A percentile compares a stretch with the other conserved stretches of the same genome.
Evolutionary conservation across 2,797 vertebrate genomes (phyloP).

Genomic region (Fistularia commersonii): DNA sequence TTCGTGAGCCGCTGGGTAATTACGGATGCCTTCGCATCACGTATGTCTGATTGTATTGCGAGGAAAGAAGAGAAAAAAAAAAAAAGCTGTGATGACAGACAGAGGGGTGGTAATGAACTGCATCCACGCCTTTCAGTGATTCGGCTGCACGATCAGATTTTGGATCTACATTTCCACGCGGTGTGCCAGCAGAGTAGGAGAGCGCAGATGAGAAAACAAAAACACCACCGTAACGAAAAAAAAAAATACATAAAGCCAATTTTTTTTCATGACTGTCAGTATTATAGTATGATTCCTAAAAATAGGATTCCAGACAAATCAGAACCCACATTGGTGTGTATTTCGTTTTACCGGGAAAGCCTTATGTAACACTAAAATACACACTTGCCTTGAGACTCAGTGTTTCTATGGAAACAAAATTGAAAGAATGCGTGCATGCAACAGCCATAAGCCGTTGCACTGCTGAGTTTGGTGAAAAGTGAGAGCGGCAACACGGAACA

Average conservation of each 20-base stretch:
- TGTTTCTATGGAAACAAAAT: conserved; percentile 83
- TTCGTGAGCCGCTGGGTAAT: conserved; percentile 31
- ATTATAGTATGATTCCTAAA: conserved; percentile 32
- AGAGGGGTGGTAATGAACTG: conserved; percentile 20
- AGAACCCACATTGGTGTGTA: conserved; percentile 54
- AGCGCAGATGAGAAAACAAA: background rate
- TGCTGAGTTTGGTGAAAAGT: conserved; percentile 62
- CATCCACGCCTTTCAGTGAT: background rate
- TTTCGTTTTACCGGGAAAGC: conserved; percentile 60
- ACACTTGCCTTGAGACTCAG: conserved; percentile 65
- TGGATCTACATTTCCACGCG: no score
- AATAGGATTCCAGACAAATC: conserved; percentile 56
- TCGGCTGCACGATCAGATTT: no score
- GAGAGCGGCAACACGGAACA: conserved; percentile 46
- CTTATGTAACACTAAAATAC: conserved; percentile 74
- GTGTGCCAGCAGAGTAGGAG: no score
- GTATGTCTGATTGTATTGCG: conserved; percentile 36
- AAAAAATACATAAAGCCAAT: background rate
- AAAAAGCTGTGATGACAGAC: conserved; percentile 29
- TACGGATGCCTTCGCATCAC: conserved; percentile 33
- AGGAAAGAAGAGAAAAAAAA: conserved; percentile 50
- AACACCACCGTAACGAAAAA: background rate
- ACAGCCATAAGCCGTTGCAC: conserved; percentile 51
- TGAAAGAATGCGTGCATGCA: conserved; percentile 68
- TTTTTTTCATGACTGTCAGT: conserved; percentile 1